Percentiles rank a stretch among this genome's conserved stretches.
phyloP scores from a whole-genome alignment of 2,113 vertebrate species.

The Sinosuthora webbiana region DNA sequence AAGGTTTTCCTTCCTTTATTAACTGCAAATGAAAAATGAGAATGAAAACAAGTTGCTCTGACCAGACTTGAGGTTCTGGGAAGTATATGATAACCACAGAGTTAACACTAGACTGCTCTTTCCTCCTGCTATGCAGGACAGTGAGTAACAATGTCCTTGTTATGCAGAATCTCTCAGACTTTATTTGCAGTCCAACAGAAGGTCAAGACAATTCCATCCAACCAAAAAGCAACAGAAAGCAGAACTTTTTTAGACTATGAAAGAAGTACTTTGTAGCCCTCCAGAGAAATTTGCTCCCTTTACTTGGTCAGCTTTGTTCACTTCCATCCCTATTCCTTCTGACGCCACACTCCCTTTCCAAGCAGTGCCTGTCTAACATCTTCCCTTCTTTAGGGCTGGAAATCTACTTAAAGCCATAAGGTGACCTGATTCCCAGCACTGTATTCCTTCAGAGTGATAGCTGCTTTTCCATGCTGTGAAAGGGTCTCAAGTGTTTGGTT shows the following conservation, averaged over 20 bases:
- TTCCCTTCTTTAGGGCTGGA: not conserved
- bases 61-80: fast-evolving
- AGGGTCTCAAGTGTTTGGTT: not conserved
- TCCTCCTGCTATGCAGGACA: not conserved
- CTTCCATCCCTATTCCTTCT: not conserved
- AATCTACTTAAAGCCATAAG: not conserved
- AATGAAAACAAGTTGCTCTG: not conserved
- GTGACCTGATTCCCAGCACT: not conserved
- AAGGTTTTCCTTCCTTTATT: not conserved
- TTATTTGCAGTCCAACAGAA: not conserved
- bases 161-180: not conserved
- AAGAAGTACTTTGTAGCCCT: not conserved
- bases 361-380: not conserved
- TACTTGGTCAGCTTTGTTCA: not conserved
- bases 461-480: not conserved
- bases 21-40: not conserved
- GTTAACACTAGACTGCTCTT: not conserved
- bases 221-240: not conserved
- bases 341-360: not conserved
- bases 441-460: not conserved
- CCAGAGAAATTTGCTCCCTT: not conserved
- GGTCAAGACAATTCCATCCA: not conserved
- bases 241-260: not conserved
- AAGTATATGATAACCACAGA: not conserved
- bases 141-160: not conserved